A percentile compares a stretch with the other conserved stretches of the same genome.
phyloP scores from a whole-genome alignment of 2,888 invertebrate genomes.

The Silvanus unidentatus region DNA sequence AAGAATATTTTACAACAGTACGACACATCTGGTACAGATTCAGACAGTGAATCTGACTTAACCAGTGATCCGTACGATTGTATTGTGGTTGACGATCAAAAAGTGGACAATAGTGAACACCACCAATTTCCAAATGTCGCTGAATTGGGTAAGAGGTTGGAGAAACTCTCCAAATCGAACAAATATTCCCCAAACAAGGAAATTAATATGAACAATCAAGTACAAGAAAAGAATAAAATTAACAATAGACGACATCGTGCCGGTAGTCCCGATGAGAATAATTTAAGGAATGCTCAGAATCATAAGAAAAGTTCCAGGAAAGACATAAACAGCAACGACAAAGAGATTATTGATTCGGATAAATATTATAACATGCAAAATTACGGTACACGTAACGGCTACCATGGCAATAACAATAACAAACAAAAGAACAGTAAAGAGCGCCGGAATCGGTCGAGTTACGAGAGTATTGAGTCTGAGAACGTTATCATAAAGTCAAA shows the following conservation, averaged over 20 bases:
- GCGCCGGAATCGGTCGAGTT: constrained; percentile 36
- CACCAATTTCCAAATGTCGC: constrained; percentile 48
- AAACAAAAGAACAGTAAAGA: constrained; percentile 23
- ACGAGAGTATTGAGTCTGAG: constrained; percentile 36
- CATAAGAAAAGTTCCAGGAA: constrained; percentile 42
- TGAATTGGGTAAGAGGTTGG: constrained; percentile 44
- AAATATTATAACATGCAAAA: constrained; percentile 22
- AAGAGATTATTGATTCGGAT: constrained; percentile 32
- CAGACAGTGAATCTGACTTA: constrained; percentile 57
- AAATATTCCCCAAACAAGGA: constrained; percentile 42
- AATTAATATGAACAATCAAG: constrained; percentile 23
- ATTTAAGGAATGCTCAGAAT: constrained; percentile 29
- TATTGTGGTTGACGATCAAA: constrained; percentile 73
- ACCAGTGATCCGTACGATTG: constrained; percentile 74
- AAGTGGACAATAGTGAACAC: constrained; percentile 34
- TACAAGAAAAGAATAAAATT: constrained; percentile 31
- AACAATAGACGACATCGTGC: constrained; percentile 12
- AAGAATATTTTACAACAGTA: constrained; percentile 69
- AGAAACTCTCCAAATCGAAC: constrained; percentile 43
- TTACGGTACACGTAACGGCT: constrained; percentile 17
- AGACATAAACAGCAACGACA: constrained; percentile 35
- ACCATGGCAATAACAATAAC: constrained; percentile 22
- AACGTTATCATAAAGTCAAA: constrained; percentile 17
- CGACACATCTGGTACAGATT: constrained; percentile 56
- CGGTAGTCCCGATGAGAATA: not conserved